Evolutionary conservation across 2,113 vertebrate genomes (phyloP).

Genomic region (Nycticorax nycticorax): DNA sequence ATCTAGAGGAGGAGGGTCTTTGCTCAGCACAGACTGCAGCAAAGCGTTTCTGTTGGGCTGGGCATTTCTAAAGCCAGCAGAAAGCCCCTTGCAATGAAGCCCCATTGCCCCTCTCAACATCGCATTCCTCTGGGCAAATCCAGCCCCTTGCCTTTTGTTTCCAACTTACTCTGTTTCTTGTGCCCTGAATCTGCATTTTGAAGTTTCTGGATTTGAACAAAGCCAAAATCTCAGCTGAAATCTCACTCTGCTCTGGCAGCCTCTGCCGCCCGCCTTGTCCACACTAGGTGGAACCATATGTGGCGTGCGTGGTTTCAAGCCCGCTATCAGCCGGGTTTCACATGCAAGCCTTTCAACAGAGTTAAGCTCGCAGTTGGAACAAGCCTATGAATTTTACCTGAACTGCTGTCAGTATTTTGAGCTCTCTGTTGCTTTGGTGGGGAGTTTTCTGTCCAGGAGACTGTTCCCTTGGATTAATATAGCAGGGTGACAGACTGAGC

Average conservation of each 20-base stretch:
- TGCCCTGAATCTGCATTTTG: neutral
- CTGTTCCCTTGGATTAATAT: neutral
- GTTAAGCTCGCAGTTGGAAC: neutral
- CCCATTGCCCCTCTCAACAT: neutral
- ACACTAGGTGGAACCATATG: neutral
- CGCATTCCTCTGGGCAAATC: neutral
- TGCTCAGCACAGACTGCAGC: neutral
- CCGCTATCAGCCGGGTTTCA: neutral
- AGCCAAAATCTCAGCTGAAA: neutral
- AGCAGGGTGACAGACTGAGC: neutral
- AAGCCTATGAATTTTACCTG: neutral
- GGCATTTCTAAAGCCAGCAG: neutral
- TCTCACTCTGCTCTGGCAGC: neutral
- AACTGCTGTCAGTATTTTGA: neutral
- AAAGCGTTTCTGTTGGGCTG: neutral
- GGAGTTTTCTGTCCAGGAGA: neutral
- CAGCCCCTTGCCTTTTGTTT: neutral
- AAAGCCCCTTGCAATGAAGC: neutral
- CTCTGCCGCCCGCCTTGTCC: neutral
- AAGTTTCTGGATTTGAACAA: slow-evolving; percentile 2
- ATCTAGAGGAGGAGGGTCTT: neutral
- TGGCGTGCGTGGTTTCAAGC: neutral
- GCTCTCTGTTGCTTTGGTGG: neutral
- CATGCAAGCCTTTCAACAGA: neutral
- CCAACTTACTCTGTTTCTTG: neutral